These are phyloP conservation scores for Melanchra persicariae DNA, from an alignment of 2,888 invertebrate species.

Conservation along the genomic window DNA sequence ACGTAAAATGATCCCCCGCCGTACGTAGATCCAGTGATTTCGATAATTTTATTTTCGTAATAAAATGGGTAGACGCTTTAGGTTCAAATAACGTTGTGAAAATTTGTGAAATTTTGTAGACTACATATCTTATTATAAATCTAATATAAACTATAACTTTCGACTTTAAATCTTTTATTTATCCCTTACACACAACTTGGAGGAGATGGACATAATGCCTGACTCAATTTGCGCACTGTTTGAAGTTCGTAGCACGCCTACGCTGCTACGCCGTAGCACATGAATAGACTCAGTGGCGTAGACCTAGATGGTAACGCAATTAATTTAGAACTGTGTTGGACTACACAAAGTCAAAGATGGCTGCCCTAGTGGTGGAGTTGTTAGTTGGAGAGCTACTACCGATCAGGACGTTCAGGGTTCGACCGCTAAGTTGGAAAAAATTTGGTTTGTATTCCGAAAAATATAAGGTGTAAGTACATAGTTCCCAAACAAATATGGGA, in stretches of 20 bases:
- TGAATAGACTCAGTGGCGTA: background rate
- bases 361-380: background rate
- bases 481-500: background rate
- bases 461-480: background rate
- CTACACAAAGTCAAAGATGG: background rate
- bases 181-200: background rate
- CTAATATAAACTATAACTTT: slow-evolving; percentile 91
- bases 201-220: background rate
- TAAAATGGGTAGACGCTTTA: slow-evolving; percentile 91
- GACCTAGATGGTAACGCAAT: background rate
- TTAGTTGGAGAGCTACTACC: background rate
- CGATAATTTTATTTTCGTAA: slow-evolving; percentile 91
- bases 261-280: slow-evolving; percentile 48
- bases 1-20: slow-evolving; percentile 87
- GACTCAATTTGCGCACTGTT: background rate
- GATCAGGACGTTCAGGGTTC: background rate
- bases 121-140: slow-evolving; percentile 91
- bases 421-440: background rate
- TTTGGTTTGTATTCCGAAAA: background rate
- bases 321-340: background rate
- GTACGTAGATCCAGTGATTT: slow-evolving; percentile 89
- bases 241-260: slow-evolving; percentile 32
- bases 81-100: slow-evolving; percentile 91
- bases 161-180: slow-evolving; percentile 85
- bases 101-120: slow-evolving; percentile 91